Evolutionary conservation across 1,140 invertebrate genomes (phyloP).

Genomic region (Philopotamus ludificatus): DNA sequence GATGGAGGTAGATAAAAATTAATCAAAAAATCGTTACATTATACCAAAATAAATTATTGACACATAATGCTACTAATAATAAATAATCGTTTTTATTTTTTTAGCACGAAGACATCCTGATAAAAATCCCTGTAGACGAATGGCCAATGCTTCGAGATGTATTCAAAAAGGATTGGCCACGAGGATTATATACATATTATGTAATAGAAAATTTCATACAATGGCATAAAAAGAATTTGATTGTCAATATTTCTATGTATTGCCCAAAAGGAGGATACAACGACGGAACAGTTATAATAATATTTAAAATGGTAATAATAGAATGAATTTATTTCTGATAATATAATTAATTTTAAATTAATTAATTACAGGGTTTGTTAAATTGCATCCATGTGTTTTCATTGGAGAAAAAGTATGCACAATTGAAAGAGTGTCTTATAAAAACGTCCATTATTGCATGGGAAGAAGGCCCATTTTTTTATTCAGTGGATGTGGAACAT

Average conservation of each 20-base stretch:
- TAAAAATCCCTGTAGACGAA: constrained; percentile 13
- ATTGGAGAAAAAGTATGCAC: constrained; percentile 22
- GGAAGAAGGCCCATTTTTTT: constrained; percentile 31
- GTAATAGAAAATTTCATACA: constrained; percentile 35
- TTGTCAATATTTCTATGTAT: constrained; percentile 17
- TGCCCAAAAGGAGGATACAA: constrained; percentile 30
- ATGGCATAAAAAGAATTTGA: constrained; percentile 28
- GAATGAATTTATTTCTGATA: constrained; percentile 9
- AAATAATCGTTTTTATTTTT: no score
- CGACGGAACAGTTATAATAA: constrained; percentile 32
- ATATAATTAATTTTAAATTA: not conserved
- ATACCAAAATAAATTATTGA: no score
- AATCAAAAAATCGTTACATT: no score
- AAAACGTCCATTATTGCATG: constrained; percentile 29
- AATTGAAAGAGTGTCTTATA: constrained; percentile 21
- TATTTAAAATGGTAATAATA: not conserved
- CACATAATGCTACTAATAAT: no score
- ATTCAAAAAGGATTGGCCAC: constrained; percentile 35
- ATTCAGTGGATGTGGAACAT: constrained; percentile 38
- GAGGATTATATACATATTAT: constrained; percentile 34
- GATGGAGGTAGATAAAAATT: no score
- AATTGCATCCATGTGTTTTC: constrained; percentile 32
- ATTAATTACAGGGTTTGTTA: constrained; percentile 19
- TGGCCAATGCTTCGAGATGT: constrained; percentile 29
- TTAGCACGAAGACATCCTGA: constrained; percentile 34